A percentile compares a stretch with the other conserved stretches of the same genome.
Conservation (phyloP, 2,113 vertebrate species). For the Urocolius indicus region DNA sequence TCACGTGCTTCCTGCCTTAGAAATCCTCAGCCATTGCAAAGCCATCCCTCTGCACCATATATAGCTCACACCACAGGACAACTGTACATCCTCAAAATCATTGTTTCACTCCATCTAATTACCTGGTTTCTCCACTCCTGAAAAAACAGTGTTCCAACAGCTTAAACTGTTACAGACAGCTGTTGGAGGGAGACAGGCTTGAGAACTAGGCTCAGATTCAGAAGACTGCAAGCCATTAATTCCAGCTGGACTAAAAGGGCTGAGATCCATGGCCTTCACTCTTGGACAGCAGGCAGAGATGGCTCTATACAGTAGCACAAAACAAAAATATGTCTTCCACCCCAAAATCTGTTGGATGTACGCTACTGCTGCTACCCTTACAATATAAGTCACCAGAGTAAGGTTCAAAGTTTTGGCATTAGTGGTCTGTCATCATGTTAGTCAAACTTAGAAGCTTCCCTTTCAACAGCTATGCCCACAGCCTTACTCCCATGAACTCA, state of each 20-base stretch:
- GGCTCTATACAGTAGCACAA: neutral
- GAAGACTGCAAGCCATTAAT: neutral
- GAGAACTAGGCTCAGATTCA: neutral
- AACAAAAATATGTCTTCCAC: neutral
- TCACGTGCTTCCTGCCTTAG: neutral
- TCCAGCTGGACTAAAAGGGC: neutral
- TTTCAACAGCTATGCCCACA: neutral
- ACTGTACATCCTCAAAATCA: neutral
- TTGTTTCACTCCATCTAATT: neutral
- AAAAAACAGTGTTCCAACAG: neutral
- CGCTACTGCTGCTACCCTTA: neutral
- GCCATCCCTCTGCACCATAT: neutral
- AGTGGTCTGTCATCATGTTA: neutral
- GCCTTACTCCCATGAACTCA: neutral
- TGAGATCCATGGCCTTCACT: neutral
- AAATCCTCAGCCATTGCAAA: neutral
- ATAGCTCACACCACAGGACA: neutral
- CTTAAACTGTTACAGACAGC: neutral
- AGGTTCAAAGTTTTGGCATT: neutral
- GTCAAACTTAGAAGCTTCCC: neutral
- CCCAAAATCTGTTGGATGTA: neutral
- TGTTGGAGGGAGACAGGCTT: neutral
- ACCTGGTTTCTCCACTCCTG: neutral
- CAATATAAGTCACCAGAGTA: fast-evolving
- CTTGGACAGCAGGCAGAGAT: neutral